Percentiles rank a stretch among this genome's conserved stretches.
phyloP scores from a whole-genome alignment of 2,113 vertebrate species.

The Oncorhynchus tshawytscha region DNA sequence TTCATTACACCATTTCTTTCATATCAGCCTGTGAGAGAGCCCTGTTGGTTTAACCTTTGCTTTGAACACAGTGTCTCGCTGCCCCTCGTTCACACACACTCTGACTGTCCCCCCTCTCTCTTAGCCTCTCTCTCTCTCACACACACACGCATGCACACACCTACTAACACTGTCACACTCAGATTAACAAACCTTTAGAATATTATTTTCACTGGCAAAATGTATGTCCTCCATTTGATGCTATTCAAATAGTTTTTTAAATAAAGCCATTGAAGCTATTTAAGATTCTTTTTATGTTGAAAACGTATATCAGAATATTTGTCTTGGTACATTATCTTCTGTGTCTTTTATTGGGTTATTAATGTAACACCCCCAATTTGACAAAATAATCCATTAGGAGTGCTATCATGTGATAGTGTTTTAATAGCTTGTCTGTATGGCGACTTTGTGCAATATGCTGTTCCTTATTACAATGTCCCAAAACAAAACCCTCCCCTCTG shows the following conservation, averaged over 20 bases:
- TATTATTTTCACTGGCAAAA: too few species aligned
- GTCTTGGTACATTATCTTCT: not conserved
- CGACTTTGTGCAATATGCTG: slow-evolving; percentile 51
- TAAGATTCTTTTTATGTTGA: too few species aligned
- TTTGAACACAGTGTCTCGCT: slow-evolving; percentile 25
- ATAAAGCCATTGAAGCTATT: too few species aligned
- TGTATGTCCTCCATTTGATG: too few species aligned
- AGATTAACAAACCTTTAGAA: not conserved
- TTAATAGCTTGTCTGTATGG: slow-evolving; percentile 41
- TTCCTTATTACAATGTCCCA: slow-evolving; percentile 64
- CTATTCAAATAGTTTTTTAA: too few species aligned
- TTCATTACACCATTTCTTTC: slow-evolving; percentile 46
- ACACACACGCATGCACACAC: too few species aligned
- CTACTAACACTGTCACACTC: not conserved
- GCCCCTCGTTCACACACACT: not conserved
- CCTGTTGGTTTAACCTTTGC: slow-evolving; percentile 35
- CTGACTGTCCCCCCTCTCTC: not conserved
- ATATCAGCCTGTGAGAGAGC: slow-evolving; percentile 31
- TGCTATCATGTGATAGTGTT: slow-evolving; percentile 1
- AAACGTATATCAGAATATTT: too few species aligned
- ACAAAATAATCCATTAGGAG: slow-evolving; percentile 39
- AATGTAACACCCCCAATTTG: slow-evolving; percentile 20
- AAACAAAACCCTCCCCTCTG: slow-evolving; percentile 53
- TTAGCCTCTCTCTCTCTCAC: too few species aligned
- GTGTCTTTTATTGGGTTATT: not conserved